Evolutionary conservation across 2,888 invertebrate genomes (phyloP).

Genomic region (Liodrosophila aerea): DNA sequence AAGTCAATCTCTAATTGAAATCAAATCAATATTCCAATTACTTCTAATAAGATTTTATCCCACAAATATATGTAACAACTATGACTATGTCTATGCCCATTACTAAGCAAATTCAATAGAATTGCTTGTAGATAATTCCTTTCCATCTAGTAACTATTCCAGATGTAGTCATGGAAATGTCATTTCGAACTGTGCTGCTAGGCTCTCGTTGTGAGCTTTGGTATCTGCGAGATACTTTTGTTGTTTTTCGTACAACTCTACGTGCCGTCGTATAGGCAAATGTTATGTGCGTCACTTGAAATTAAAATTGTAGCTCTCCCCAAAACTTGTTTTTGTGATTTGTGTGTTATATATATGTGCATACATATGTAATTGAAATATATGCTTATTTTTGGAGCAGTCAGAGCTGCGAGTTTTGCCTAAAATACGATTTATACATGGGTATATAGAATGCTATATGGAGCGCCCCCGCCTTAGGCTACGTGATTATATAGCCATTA

Average conservation of each 20-base stretch:
- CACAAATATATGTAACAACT: too few relatives aligned
- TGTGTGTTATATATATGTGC: background rate
- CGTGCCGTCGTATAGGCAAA: conserved; percentile 53
- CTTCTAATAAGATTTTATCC: too few relatives aligned
- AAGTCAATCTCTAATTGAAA: too few relatives aligned
- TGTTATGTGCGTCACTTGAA: conserved; percentile 70
- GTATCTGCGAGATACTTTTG: conserved; percentile 55
- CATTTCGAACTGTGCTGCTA: background rate
- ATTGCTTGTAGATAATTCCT: too few relatives aligned
- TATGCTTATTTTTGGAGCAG: conserved; percentile 30
- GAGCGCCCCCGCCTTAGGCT: conserved; percentile 36
- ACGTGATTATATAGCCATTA: conserved; percentile 73
- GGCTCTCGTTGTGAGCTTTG: conserved; percentile 7
- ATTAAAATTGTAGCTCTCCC: conserved; percentile 65
- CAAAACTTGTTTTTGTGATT: conserved; percentile 51
- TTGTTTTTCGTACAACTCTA: conserved; percentile 28
- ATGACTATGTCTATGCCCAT: too few relatives aligned
- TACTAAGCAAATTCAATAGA: too few relatives aligned
- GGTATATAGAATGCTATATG: conserved; percentile 17
- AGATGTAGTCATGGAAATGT: too few relatives aligned
- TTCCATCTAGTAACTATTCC: too few relatives aligned
- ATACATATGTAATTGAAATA: conserved; percentile 2
- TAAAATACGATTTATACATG: conserved; percentile 38
- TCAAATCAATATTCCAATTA: too few relatives aligned
- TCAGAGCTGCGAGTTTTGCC: conserved; percentile 26